A percentile compares a stretch with the other conserved stretches of the same genome.
Evolutionary conservation across 37 sponge, comb jelly and placozoan genomes (phyloP).

Genomic region (Halisarca cf. caerulea): DNA sequence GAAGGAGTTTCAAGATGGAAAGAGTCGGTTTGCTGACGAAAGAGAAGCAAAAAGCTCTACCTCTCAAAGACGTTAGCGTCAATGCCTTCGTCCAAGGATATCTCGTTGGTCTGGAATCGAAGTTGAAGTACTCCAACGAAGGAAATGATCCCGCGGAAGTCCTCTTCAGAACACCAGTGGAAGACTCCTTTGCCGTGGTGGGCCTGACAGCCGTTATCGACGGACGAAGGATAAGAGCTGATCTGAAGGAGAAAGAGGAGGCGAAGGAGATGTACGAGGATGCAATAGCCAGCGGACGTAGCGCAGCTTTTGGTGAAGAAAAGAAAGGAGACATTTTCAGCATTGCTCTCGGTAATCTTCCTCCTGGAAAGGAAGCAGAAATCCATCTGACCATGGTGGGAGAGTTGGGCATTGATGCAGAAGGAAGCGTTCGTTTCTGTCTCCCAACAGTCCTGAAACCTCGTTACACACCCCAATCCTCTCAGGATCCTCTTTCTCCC

Average conservation of each 20-base stretch:
- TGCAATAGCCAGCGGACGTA: slow-evolving; percentile 60
- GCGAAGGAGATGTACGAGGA: slow-evolving; percentile 61
- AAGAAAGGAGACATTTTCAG: slow-evolving; percentile 67
- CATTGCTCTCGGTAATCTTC: slow-evolving; percentile 66
- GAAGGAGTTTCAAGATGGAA: too few species aligned
- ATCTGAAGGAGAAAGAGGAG: slow-evolving; percentile 64
- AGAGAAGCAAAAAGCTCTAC: background rate
- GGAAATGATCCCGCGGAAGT: slow-evolving; percentile 41
- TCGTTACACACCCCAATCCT: slow-evolving; percentile 40
- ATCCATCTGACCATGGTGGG: slow-evolving; percentile 48
- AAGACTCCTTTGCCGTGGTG: slow-evolving; percentile 56
- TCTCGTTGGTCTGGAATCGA: slow-evolving; percentile 37
- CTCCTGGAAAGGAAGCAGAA: slow-evolving; percentile 54
- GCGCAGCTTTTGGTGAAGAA: slow-evolving; percentile 65
- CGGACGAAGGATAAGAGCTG: slow-evolving; percentile 49
- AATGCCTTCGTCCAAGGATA: slow-evolving; percentile 35
- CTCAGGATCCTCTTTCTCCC: slow-evolving; percentile 36
- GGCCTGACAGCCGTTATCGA: slow-evolving; percentile 60
- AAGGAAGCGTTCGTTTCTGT: slow-evolving; percentile 44
- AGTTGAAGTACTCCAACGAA: slow-evolving; percentile 51
- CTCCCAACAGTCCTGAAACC: slow-evolving; percentile 53
- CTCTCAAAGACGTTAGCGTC: slow-evolving; percentile 39
- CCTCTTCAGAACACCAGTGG: slow-evolving; percentile 56
- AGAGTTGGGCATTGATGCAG: slow-evolving; percentile 49
- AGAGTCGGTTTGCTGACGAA: slow-evolving; percentile 22